These are phyloP conservation scores for Sycophaga agraensis DNA, from an alignment of 1,140 invertebrate species.

Conservation along the genomic window DNA sequence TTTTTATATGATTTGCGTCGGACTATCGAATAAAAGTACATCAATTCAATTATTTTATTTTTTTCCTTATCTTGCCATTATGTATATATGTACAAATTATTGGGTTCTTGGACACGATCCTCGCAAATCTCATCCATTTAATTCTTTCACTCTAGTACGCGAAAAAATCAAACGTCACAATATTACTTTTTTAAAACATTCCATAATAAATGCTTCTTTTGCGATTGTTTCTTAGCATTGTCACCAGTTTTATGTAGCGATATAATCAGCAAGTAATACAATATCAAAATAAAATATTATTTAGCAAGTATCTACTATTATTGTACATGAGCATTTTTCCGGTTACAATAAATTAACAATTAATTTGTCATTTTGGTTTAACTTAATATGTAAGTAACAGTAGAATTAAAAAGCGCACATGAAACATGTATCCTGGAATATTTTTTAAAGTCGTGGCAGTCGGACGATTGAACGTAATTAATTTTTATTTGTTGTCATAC, in stretches of 20 bases:
- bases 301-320: no score
- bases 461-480: conserved; percentile 42
- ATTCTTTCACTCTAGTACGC: conserved; percentile 13
- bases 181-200: conserved; percentile 20
- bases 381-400: no score
- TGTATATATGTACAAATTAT: conserved; percentile 27
- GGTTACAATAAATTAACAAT: no score
- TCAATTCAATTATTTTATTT: conserved; percentile 8
- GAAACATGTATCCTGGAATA: conserved; percentile 42
- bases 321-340: no score
- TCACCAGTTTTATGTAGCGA: not conserved
- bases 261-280: no score
- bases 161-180: conserved; percentile 22
- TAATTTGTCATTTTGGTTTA: no score
- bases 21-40: conserved; percentile 12
- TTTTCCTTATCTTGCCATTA: conserved; percentile 5
- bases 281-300: no score
- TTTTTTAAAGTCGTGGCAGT: conserved; percentile 47
- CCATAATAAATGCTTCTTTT: conserved; percentile 28
- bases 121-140: conserved; percentile 17
- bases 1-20: not conserved
- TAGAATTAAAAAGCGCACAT: not conserved
- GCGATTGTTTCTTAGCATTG: not conserved
- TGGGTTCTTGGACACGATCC: conserved; percentile 8
- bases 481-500: conserved; percentile 32